Evolutionary conservation across 2,888 invertebrate species (phyloP), one percentile per base, ranked within the genome.

Genomic region (Epistrophe grossulariae): DNA sequence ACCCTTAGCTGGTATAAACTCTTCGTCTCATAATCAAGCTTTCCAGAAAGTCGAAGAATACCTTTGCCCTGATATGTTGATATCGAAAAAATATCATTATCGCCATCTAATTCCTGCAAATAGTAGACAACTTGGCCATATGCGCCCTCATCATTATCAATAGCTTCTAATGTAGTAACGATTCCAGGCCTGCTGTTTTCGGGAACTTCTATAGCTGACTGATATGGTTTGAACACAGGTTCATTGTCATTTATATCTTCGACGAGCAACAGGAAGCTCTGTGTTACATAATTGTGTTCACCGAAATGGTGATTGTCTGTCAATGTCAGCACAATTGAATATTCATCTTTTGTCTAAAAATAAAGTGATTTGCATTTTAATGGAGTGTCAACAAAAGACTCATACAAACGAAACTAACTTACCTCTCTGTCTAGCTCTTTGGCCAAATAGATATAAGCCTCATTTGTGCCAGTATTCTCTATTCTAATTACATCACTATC

Each of bases 211-310:
- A 98, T 94, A 71, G 97, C 96, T 59, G 97, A 95, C 90, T 96
- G 97, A 93, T 97, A 97, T 24, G 97, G 96, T 92, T 96, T 95
- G 92, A 98, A 98, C 88, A 97, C 94, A 40, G 98, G 98, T 90
- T 95, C 96, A 94, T 98, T 98, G 94, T 98, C 98, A 91, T 98
- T 98, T 60, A 97, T 96, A 92, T 98, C 98, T 93, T 98, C 98
- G 60, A 98, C 97, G 89, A 98, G 94, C 71, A 98, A 93, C 88
- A 98, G 94, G 89, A 98, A 95, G 91, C 98, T 97, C 93, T 98
- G 98, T 1, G 97, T 98, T 89, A 98, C 96, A 93, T 95, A 97
- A 92, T 97, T 97, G 79, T 97, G 97, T 88, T 97, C 96, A 31
- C 97, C 97, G 88, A 98, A 95, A 91, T 96, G 95, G 24, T 84